Percentiles rank a stretch among this genome's conserved stretches.
Conservation (phyloP, 2,113 vertebrate species). For the Tyto alba region DNA sequence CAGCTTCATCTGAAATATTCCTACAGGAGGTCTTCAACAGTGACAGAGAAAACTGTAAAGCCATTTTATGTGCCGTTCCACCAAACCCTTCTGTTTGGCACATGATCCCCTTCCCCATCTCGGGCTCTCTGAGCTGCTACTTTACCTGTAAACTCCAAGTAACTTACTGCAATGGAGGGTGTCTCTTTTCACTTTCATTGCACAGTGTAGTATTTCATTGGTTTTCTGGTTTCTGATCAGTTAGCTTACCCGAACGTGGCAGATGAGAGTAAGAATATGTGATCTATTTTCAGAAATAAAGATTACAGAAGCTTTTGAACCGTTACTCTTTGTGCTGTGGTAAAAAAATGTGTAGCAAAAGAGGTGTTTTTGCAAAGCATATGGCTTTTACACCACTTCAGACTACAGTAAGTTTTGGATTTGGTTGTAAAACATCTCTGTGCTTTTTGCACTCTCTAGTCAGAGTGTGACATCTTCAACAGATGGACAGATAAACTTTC, state of each 20-base stretch:
- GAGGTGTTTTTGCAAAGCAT: slow-evolving; percentile 11
- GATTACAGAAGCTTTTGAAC: slow-evolving; percentile 25
- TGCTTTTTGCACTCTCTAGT: slow-evolving; percentile 29
- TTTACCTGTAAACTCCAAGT: background rate
- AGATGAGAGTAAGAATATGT: slow-evolving; percentile 15
- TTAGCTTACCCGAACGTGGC: background rate
- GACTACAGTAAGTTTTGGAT: background rate
- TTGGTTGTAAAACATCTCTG: background rate
- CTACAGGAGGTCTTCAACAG: background rate
- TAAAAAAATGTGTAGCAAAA: background rate
- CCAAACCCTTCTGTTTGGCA: background rate
- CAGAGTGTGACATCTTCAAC: slow-evolving; percentile 7
- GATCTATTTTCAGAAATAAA: slow-evolving; percentile 34
- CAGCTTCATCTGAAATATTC: background rate
- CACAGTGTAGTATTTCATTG: background rate
- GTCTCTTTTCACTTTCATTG: background rate
- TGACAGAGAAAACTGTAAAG: background rate
- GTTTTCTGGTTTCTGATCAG: background rate
- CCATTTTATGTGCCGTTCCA: background rate
- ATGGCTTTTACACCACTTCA: slow-evolving; percentile 8
- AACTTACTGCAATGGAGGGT: background rate
- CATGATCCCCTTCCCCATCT: background rate
- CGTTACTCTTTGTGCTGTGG: slow-evolving; percentile 25
- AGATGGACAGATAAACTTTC: slow-evolving; percentile 36
- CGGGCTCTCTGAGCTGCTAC: background rate